Conservation (phyloP, 2,113 vertebrate species). For the Vulpes ferrilata region DNA sequence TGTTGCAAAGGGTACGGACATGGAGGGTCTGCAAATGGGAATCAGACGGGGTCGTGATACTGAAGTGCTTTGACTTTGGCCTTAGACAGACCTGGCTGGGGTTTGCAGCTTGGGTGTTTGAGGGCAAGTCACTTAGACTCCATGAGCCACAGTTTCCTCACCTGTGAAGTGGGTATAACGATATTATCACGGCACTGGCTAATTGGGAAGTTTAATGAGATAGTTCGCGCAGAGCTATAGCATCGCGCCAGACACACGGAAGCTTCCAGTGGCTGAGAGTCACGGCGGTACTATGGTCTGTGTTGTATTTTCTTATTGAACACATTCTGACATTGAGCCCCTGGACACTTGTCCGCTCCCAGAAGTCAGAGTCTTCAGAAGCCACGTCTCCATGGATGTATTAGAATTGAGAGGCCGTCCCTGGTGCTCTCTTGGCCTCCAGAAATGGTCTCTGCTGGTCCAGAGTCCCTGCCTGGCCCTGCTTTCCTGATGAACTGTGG, state of each 20-base stretch:
- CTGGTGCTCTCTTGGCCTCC: not conserved
- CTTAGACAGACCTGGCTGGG: not conserved
- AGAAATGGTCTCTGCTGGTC: not conserved
- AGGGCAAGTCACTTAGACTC: not conserved
- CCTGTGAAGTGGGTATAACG: not conserved
- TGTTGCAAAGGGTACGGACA: not conserved
- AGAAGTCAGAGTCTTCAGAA: not conserved
- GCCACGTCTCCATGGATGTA: not conserved
- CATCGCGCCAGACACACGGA: not conserved
- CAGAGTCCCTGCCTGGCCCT: not conserved
- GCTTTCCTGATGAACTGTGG: not conserved
- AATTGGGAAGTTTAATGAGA: not conserved
- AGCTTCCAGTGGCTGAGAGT: not conserved
- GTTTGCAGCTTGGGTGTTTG: not conserved
- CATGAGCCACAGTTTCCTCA: not conserved
- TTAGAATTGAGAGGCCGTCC: not conserved
- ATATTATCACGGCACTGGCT: not conserved
- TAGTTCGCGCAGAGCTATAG: no score
- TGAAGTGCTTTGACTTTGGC: not conserved
- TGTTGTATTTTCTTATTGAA: not conserved
- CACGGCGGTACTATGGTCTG: rapidly evolving
- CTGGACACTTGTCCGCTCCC: not conserved
- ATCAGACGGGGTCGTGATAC: not conserved
- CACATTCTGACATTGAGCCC: not conserved
- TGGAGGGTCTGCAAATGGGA: not conserved